Conservation (phyloP, 2,797 vertebrate genomes). For the Gymnopithys bicolor region DNA sequence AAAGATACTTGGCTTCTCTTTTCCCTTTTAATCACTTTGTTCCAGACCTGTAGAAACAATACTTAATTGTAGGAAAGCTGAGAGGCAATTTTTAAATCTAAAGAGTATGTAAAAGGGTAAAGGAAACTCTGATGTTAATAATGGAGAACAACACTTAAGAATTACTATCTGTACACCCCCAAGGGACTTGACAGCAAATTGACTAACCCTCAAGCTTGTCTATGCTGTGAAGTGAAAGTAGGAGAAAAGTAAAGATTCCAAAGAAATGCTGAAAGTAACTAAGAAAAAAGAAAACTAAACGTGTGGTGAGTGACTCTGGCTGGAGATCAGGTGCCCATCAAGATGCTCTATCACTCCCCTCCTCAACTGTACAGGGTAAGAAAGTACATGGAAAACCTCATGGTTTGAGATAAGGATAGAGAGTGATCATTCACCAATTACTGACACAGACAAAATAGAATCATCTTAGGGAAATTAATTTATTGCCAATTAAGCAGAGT, state of each 20-base stretch:
- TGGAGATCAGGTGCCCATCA: not conserved
- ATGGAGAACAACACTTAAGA: not conserved
- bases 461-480: not conserved
- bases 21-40: not conserved
- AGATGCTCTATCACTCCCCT: not conserved
- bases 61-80: constrained; percentile 14
- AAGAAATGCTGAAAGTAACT: not conserved
- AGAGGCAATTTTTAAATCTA: not conserved
- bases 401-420: not conserved
- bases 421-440: not conserved
- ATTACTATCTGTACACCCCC: not conserved
- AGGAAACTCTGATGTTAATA: constrained; percentile 9
- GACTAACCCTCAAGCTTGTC: not conserved
- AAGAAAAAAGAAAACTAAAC: not conserved
- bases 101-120: constrained; percentile 41
- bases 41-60: constrained; percentile 25
- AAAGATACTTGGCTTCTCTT: constrained; percentile 27
- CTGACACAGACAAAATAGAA: not conserved
- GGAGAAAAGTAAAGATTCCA: constrained; percentile 35
- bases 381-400: not conserved
- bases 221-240: not conserved
- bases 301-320: not conserved
- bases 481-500: not conserved
- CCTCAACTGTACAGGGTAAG: not conserved
- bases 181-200: not conserved